These are phyloP conservation scores for Eulemur coronatus DNA, from an alignment of 2,797 vertebrate species.

Conservation along the genomic window DNA sequence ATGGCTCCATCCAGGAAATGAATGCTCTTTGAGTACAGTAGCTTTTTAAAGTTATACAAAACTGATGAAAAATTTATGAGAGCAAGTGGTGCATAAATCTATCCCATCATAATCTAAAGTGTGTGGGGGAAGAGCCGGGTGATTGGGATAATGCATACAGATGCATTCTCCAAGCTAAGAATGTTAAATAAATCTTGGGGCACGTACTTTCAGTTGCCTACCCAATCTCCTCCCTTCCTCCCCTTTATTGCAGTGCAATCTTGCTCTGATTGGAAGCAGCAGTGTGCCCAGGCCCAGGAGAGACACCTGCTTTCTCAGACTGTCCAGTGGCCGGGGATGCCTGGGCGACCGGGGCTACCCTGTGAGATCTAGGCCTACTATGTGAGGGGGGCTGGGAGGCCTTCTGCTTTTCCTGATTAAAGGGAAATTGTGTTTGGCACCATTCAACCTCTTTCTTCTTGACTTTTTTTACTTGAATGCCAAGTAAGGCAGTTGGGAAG, in stretches of 20 bases:
- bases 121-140: not conserved
- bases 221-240: not conserved
- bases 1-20: slow-evolving; percentile 60
- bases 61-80: slow-evolving; percentile 60
- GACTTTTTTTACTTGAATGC: not conserved
- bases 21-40: slow-evolving; percentile 59
- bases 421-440: not conserved
- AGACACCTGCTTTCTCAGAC: not conserved
- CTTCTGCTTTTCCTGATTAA: not conserved
- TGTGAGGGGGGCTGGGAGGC: not conserved
- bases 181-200: not conserved
- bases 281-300: not conserved
- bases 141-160: not conserved
- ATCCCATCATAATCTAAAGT: not conserved
- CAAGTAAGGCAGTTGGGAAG: not conserved
- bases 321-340: not conserved
- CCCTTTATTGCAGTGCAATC: not conserved
- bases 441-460: not conserved
- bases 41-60: slow-evolving; percentile 62
- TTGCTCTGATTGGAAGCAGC: not conserved
- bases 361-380: not conserved
- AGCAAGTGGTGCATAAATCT: slow-evolving; percentile 38
- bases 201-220: rapidly evolving
- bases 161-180: not conserved
- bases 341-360: not conserved